These are phyloP conservation scores for Drosophila macrospina DNA, from an alignment of 2,888 invertebrate species.

Conservation along the genomic window DNA sequence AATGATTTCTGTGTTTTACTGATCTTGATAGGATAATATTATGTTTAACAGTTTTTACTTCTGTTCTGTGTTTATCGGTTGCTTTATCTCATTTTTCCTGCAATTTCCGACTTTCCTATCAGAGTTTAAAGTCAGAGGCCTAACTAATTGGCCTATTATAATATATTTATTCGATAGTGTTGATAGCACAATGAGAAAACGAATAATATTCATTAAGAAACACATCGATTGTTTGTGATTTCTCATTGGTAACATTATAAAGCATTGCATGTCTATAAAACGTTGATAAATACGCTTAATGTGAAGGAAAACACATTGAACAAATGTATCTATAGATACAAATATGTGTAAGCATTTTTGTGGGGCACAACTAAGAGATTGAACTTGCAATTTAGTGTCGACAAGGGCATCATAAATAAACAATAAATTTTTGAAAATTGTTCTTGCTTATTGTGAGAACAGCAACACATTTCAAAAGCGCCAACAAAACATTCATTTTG, in stretches of 20 bases:
- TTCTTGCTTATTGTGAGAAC: slow-evolving; percentile 47
- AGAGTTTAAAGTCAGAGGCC: too few species aligned
- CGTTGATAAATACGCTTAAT: not conserved
- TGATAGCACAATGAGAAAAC: too few species aligned
- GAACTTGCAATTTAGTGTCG: slow-evolving; percentile 59
- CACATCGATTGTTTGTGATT: not conserved
- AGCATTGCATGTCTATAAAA: not conserved
- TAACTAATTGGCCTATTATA: too few species aligned
- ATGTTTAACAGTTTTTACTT: not conserved
- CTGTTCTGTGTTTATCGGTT: too few species aligned
- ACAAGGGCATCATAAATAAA: slow-evolving; percentile 60
- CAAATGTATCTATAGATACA: not conserved
- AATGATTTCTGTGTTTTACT: not conserved
- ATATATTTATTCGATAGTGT: too few species aligned
- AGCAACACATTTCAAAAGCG: slow-evolving; percentile 47
- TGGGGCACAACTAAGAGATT: slow-evolving; percentile 22
- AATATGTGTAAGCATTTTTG: not conserved
- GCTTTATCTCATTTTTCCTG: too few species aligned
- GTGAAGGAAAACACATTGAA: not conserved
- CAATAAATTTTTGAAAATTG: slow-evolving; percentile 48
- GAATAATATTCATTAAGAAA: too few species aligned
- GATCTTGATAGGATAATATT: slow-evolving; percentile 1
- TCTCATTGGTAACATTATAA: not conserved
- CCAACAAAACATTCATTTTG: slow-evolving; percentile 65
- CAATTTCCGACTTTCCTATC: too few species aligned